phyloP scores from a whole-genome alignment of 2,888 invertebrate genomes.

The Stomorhina lunata region DNA sequence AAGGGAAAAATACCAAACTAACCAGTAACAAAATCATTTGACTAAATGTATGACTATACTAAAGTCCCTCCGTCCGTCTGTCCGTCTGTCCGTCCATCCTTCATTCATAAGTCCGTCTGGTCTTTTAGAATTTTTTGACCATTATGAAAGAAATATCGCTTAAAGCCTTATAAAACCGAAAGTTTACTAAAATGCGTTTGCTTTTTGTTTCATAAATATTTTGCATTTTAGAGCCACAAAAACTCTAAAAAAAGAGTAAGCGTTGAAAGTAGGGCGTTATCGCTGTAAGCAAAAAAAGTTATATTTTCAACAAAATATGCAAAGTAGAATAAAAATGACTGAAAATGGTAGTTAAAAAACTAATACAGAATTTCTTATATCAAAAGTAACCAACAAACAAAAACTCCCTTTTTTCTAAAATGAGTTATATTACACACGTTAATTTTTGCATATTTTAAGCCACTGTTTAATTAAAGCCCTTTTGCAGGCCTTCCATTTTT shows the following conservation, averaged over 20 bases:
- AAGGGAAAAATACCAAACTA: constrained; percentile 38
- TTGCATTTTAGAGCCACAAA: background rate
- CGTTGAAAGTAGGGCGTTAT: constrained; percentile 78
- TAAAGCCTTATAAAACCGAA: constrained; percentile 43
- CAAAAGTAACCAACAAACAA: constrained; percentile 2
- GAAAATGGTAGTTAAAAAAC: background rate
- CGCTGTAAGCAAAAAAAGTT: constrained; percentile 62
- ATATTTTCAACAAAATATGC: constrained; percentile 48
- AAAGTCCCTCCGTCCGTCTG: constrained; percentile 23
- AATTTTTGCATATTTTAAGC: constrained; percentile 79
- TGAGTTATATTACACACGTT: constrained; percentile 78
- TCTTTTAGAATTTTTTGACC: no score
- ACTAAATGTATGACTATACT: constrained; percentile 24
- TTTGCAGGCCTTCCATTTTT: constrained; percentile 50
- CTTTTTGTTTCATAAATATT: constrained; percentile 1
- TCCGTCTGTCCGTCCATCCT: constrained; percentile 28
- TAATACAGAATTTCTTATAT: background rate
- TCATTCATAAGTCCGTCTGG: constrained; percentile 25
- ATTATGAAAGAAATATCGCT: constrained; percentile 50
- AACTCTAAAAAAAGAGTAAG: constrained; percentile 36
- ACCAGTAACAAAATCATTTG: constrained; percentile 49
- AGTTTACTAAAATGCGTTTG: constrained; percentile 57
- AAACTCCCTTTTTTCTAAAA: constrained; percentile 69
- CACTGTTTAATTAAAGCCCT: constrained; percentile 80
- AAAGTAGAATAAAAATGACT: constrained; percentile 32